Evolutionary conservation across 2,888 invertebrate species (phyloP).

Genomic region (Flexamia atlantica): DNA sequence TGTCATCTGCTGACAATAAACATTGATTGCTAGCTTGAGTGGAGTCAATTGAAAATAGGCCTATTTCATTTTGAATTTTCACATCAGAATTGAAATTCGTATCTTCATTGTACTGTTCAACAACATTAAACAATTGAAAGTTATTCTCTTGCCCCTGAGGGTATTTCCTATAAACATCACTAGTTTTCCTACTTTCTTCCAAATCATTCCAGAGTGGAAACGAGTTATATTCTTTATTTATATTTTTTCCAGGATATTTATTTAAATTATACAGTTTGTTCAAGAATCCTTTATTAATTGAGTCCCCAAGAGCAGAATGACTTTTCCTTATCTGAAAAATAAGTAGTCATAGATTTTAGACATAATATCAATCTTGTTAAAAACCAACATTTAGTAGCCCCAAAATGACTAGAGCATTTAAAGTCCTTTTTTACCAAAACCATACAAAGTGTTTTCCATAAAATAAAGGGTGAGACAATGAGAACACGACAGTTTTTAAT

Average conservation of each 20-base stretch:
- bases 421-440: too few relatives aligned
- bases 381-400: too few relatives aligned
- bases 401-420: too few relatives aligned
- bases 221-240: neutral
- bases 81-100: neutral
- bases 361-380: too few relatives aligned
- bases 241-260: neutral
- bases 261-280: neutral
- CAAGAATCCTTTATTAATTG: neutral
- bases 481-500: too few relatives aligned
- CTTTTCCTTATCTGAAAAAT: neutral
- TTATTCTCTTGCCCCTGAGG: neutral
- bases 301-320: neutral
- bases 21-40: neutral
- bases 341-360: too few relatives aligned
- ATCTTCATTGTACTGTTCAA: neutral
- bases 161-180: neutral
- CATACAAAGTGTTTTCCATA: too few relatives aligned
- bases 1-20: neutral
- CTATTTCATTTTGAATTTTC: neutral
- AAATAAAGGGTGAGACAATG: too few relatives aligned
- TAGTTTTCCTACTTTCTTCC: neutral
- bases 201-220: neutral
- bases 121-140: neutral
- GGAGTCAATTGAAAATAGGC: neutral